Evolutionary conservation across 2,797 vertebrate species (phyloP), one percentile per base, ranked within the genome.

Genomic region (Tachyglossus aculeatus): DNA sequence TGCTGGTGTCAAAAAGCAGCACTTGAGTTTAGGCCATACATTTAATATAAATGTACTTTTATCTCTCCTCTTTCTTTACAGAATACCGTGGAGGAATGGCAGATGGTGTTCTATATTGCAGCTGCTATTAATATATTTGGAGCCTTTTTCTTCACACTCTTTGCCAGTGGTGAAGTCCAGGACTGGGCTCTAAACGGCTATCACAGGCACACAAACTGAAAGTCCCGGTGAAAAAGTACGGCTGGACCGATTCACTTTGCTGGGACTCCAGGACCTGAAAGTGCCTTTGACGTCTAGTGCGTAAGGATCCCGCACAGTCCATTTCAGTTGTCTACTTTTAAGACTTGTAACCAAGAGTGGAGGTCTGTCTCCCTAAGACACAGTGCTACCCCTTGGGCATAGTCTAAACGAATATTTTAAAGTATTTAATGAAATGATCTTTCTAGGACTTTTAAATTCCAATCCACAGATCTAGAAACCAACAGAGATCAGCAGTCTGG

Each of bases 41-140:
- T 29, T 43, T 59, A 64, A 73, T 37, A 21, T 81, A 45, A 83
- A 61, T 68, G 14, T 13, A 11, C 13, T 16, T 56, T 48, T 54
- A 54, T 83, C 39, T 81, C 6, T 39, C 52, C 9, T 40, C n/a
- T 75, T 52, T 60, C 85, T 82, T 81, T 83, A 29, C 67, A 99
- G 98, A 97, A 97, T 82, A 97, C 96, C 32, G 93, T 97, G 43
- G 88, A 78, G 77, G 96, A 99, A 67, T 99, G 98, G 98, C 95
- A 95, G 84, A 90, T 54, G 1, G 98, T 99, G 34, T 99, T 99
- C 91, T 97, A 93, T 89, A 98, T 99, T 18, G 96, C 97, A 47
- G 97, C 96, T 69, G 91, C 77, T 61, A 96, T 99, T 88, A 96
- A 99, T 83, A 41, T 97, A 16, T 93, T 96, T 38, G 98, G 98